Evolutionary conservation across 1,140 invertebrate species (phyloP).

Genomic region (Plodia interpunctella): DNA sequence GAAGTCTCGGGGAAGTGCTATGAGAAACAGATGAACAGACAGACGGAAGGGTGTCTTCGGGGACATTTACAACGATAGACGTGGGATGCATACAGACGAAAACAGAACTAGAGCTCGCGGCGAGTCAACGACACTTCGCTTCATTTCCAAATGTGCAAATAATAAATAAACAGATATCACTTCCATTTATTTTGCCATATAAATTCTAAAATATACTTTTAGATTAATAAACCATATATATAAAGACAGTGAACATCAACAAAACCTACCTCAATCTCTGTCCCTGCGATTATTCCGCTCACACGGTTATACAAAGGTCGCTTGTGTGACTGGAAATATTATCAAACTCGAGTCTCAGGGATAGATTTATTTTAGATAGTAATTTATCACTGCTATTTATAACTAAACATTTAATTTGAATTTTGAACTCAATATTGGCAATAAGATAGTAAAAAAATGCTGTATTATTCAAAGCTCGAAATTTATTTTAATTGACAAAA

Average conservation of each 20-base stretch:
- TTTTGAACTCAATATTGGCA: too few species aligned
- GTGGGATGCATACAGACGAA: constrained; percentile 17
- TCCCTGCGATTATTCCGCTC: background rate
- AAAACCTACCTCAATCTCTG: background rate
- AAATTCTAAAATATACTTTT: constrained; percentile 14
- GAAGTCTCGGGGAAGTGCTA: constrained; percentile 7
- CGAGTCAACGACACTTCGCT: constrained; percentile 13
- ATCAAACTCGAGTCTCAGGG: too few species aligned
- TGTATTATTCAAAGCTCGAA: too few species aligned
- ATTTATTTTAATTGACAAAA: too few species aligned
- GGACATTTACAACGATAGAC: constrained; percentile 9
- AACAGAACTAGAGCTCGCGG: constrained; percentile 10
- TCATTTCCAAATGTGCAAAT: background rate
- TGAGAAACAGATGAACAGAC: constrained; percentile 16
- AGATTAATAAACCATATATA: constrained; percentile 19
- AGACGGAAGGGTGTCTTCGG: constrained; percentile 9
- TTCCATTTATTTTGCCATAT: background rate
- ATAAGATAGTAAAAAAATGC: too few species aligned
- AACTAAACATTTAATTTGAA: too few species aligned
- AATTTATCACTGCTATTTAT: too few species aligned
- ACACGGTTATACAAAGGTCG: background rate
- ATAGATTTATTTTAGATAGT: too few species aligned
- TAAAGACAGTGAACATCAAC: background rate
- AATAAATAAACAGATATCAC: background rate
- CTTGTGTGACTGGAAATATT: background rate